Conservation (phyloP, 2,113 vertebrate genomes). For the Bagarius yarrelli region DNA sequence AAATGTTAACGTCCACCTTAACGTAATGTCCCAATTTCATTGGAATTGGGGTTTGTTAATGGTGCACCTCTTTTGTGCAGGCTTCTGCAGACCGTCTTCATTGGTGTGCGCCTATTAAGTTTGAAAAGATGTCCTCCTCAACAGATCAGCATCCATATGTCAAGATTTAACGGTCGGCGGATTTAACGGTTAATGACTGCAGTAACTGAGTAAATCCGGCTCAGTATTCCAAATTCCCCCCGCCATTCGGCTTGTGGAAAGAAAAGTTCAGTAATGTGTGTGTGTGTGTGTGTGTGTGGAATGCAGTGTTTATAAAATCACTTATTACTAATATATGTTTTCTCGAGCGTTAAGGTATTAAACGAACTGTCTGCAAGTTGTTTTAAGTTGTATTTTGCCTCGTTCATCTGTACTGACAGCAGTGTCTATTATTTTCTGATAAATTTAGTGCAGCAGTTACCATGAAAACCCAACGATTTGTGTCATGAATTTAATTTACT, state of each 20-base stretch:
- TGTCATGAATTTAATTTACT: background rate
- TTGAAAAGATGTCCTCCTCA: background rate
- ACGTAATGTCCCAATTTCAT: no score
- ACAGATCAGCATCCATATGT: background rate
- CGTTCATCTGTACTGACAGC: constrained; percentile 21
- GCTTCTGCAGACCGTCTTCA: background rate
- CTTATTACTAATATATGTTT: background rate
- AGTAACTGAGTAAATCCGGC: background rate
- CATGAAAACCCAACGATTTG: constrained; percentile 5
- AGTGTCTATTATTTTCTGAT: background rate
- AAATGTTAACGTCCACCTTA: no score
- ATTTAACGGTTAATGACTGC: background rate
- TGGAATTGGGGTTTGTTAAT: no score
- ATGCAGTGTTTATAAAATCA: background rate
- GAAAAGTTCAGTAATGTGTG: background rate
- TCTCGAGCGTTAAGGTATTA: background rate
- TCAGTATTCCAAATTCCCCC: background rate
- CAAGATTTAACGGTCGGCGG: background rate
- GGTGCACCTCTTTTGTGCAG: background rate
- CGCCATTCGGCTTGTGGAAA: background rate
- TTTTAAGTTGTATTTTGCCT: background rate
- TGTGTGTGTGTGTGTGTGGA: background rate
- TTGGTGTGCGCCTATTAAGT: background rate
- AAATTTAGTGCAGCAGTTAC: constrained; percentile 4
- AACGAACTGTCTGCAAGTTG: background rate